A percentile compares a stretch with the other conserved stretches of the same genome.
phyloP scores from a whole-genome alignment of 2,113 vertebrate genomes.

The Mustela lutreola region DNA sequence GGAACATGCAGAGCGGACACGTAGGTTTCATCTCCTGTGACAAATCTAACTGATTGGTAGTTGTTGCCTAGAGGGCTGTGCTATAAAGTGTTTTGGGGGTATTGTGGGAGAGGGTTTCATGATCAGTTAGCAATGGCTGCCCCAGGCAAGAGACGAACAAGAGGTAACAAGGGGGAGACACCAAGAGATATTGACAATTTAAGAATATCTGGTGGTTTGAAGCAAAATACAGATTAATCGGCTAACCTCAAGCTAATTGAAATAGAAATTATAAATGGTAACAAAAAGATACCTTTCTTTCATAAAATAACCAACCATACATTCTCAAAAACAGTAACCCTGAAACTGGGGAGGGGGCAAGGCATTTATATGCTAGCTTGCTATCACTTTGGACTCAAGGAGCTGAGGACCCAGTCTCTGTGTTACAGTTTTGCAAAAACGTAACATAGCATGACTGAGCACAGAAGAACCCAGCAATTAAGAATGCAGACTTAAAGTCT shows the following conservation, averaged over 20 bases:
- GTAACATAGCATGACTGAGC: background rate
- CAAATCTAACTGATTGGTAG: constrained; percentile 14
- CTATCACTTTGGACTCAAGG: background rate
- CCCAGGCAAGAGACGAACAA: background rate
- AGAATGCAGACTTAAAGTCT: background rate
- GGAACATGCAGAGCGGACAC: background rate
- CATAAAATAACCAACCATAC: constrained; percentile 80
- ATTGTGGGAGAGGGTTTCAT: background rate
- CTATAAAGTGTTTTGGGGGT: background rate
- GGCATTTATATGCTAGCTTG: constrained; percentile 73
- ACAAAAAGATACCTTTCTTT: constrained; percentile 76
- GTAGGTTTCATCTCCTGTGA: background rate
- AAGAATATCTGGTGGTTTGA: constrained; percentile 60
- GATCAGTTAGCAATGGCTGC: background rate
- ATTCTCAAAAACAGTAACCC: constrained; percentile 81
- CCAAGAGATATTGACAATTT: constrained; percentile 68
- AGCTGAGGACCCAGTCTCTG: background rate
- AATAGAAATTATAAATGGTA: constrained; percentile 80
- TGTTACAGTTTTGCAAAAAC: background rate
- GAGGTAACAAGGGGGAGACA: constrained; percentile 7
- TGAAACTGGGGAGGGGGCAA: constrained; percentile 74
- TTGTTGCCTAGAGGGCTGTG: background rate
- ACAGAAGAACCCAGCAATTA: background rate
- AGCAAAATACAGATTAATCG: constrained; percentile 74
- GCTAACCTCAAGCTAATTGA: constrained; percentile 72